phyloP scores from a whole-genome alignment of 2,888 invertebrate species.

The Nephrotoma guestfalica region DNA sequence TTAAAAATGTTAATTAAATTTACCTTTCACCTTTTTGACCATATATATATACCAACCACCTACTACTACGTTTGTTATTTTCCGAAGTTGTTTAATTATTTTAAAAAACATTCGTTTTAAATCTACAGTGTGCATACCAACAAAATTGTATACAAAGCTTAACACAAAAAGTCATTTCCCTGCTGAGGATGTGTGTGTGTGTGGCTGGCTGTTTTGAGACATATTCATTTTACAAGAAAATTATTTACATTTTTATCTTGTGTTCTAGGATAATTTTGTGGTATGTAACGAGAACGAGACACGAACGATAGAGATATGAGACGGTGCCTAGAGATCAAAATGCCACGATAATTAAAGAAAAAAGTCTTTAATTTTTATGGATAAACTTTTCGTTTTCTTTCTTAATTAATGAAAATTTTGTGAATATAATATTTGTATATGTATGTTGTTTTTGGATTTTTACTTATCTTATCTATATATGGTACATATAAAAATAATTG shows the following conservation, averaged over 20 bases:
- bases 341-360: background rate
- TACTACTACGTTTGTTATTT: background rate
- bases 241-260: background rate
- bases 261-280: background rate
- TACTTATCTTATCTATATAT: background rate
- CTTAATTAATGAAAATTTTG: background rate
- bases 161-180: background rate
- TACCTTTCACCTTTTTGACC: background rate
- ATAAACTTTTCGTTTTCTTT: background rate
- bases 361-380: background rate
- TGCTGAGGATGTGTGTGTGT: background rate
- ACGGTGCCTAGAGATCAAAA: background rate
- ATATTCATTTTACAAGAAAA: background rate
- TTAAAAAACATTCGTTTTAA: background rate
- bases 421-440: background rate
- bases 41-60: background rate
- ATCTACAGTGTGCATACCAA: background rate
- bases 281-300: background rate
- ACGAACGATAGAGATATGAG: background rate
- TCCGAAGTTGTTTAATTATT: background rate
- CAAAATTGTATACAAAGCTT: background rate
- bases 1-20: background rate
- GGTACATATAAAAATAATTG: background rate
- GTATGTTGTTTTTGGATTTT: background rate
- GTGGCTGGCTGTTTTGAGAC: background rate